Evolutionary conservation across 2,888 invertebrate genomes (phyloP).

Genomic region (Rhagophthalmus giganteus): DNA sequence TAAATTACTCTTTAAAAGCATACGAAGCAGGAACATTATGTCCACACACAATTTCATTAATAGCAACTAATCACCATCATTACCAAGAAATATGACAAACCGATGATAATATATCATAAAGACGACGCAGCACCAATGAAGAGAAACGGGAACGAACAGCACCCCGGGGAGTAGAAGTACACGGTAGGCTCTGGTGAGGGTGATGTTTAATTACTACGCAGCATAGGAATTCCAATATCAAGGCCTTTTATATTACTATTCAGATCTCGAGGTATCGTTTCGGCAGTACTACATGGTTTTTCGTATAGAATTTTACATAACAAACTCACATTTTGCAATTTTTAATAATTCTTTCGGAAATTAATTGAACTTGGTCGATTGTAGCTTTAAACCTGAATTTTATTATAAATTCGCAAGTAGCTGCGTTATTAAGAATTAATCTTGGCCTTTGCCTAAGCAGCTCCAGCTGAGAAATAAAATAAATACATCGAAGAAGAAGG

Average conservation of each 20-base stretch:
- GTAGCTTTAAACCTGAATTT: no score
- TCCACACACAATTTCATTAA: slow-evolving; percentile 8
- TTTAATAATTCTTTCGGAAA: no score
- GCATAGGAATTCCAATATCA: slow-evolving; percentile 48
- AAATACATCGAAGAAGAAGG: no score
- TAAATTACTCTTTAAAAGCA: background rate
- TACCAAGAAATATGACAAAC: slow-evolving; percentile 30
- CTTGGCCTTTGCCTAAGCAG: no score
- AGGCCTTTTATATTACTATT: slow-evolving; percentile 33
- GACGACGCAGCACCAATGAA: slow-evolving; percentile 27
- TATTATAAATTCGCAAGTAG: no score
- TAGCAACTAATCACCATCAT: slow-evolving; percentile 25
- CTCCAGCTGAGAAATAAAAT: no score
- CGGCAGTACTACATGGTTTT: slow-evolving; percentile 5
- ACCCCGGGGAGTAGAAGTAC: slow-evolving; percentile 28
- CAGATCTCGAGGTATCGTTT: slow-evolving; percentile 26
- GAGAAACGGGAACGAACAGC: slow-evolving; percentile 22
- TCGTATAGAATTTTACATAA: no score
- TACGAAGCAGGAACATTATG: slow-evolving; percentile 6
- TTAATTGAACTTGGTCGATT: no score
- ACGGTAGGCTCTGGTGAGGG: slow-evolving; percentile 36
- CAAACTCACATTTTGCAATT: background rate
- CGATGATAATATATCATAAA: slow-evolving; percentile 31
- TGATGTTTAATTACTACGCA: slow-evolving; percentile 45
- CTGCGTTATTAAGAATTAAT: no score